phyloP scores from a whole-genome alignment of 2,113 vertebrate species.

The Rhegmatorhina hoffmannsi region DNA sequence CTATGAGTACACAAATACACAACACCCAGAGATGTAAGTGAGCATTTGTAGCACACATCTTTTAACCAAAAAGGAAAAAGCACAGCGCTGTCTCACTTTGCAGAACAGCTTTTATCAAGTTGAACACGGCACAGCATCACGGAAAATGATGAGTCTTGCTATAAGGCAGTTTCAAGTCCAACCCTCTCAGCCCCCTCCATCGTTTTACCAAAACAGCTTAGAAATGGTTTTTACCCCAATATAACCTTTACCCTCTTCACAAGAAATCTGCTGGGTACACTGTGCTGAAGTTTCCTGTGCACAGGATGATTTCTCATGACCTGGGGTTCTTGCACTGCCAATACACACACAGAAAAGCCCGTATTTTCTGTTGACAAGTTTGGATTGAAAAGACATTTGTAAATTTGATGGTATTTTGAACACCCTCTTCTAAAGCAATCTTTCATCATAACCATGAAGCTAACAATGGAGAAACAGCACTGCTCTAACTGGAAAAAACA shows the following conservation, averaged over 20 bases:
- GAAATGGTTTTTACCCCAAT: neutral
- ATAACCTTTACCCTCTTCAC: neutral
- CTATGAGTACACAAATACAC: neutral
- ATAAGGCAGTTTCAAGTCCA: neutral
- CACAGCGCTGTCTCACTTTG: neutral
- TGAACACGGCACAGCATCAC: neutral
- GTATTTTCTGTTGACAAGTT: neutral
- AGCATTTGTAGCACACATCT: neutral
- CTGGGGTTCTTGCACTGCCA: neutral
- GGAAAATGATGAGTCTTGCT: neutral
- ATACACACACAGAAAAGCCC: neutral
- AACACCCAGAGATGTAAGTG: neutral
- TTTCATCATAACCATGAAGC: neutral
- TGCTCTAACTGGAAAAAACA: neutral
- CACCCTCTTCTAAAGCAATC: neutral
- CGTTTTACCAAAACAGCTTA: neutral
- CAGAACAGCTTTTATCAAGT: neutral
- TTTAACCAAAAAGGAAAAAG: neutral
- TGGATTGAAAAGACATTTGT: neutral
- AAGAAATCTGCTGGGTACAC: neutral
- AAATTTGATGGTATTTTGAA: neutral
- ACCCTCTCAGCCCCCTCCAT: fast-evolving
- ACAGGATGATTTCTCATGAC: neutral
- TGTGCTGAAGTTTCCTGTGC: neutral
- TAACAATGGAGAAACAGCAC: neutral